Base-by-base conservation (phyloP, 2,797 vertebrate genomes). In the Oreonectes daqikongensis region DNA sequence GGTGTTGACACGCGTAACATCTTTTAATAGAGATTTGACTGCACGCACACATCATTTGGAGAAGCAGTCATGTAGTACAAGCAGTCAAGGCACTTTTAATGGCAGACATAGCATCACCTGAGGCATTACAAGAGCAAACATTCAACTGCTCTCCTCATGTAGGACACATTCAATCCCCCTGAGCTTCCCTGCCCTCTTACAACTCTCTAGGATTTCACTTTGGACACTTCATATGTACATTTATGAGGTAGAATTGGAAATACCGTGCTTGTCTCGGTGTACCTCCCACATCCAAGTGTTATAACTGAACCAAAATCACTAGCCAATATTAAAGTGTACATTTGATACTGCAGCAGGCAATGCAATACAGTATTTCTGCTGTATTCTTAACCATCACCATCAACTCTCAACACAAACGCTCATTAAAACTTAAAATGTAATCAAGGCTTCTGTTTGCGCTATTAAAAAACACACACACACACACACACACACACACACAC, bases 61-160 rank as follows among this genome's bases (percentile, higher is more conserved):
- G 22, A 67, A 67, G 65, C 65, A 67, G 15, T 46, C 14, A 20
- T 64, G 2, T 9, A 24, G 69, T 52, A 68, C n/a, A 14, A 69
- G 77, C 42, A 80, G 75, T 88, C 84, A 89, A 89, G 88, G 89
- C 87, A 89, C 85, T 90, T 84, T 90, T 89, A 89, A 85, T 90
- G 71, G 76, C 63, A 81, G 71, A 82, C 81, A 83, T 66, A 11
- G 12, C 76, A 81, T 76, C 69, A 82, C 69, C 71, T 79, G 73
- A 78, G 74, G 77, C 73, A 77, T 46, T 18, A 83, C 68, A 80
- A 78, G 52, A 83, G 75, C 84, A 83, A 77, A 79, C 44, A 72
- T 26, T 32, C 24, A 30, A 18, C 55, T 35, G 59, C 59, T 61
- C 38, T 52, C 24, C 72, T 15, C 59, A 70, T 18, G 2, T 15